phyloP scores from a whole-genome alignment of 2,888 invertebrate genomes.

The Norana najaformis region DNA sequence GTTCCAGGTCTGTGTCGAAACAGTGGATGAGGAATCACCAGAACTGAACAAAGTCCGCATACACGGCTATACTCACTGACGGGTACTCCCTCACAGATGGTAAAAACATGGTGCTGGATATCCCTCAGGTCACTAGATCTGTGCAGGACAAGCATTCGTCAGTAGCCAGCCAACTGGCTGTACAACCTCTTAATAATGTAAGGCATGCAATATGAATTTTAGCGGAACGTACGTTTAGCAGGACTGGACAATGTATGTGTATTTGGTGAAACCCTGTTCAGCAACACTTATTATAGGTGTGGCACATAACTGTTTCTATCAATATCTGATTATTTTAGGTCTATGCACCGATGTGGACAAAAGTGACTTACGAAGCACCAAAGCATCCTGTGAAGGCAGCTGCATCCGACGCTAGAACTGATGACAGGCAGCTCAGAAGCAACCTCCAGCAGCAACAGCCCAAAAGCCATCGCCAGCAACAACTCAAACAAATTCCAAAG shows the following conservation, averaged over 20 bases:
- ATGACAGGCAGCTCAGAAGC: not conserved
- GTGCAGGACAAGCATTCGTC: not conserved
- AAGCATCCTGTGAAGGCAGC: not conserved
- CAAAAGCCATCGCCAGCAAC: not conserved
- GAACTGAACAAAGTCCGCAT: not conserved
- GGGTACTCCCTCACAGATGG: not conserved
- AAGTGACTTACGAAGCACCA: not conserved
- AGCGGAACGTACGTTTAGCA: no score
- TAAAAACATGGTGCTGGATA: no score
- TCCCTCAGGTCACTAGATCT: no score
- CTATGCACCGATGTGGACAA: not conserved
- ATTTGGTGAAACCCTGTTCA: no score
- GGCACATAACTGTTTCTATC: not conserved
- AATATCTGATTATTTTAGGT: conserved; percentile 4
- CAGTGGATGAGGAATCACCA: no score
- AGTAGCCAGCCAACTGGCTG: no score
- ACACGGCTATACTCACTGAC: not conserved
- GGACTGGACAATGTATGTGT: no score
- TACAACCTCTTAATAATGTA: not conserved
- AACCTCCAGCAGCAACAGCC: not conserved
- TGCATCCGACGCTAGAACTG: not conserved
- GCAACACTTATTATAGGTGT: no score
- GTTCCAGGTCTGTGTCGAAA: no score
- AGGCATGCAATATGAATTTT: not conserved
- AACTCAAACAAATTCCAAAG: not conserved